Evolutionary conservation across 2,888 invertebrate genomes (phyloP), one percentile per base, ranked within the genome.

Genomic region (Malthinus seriepunctatus): DNA sequence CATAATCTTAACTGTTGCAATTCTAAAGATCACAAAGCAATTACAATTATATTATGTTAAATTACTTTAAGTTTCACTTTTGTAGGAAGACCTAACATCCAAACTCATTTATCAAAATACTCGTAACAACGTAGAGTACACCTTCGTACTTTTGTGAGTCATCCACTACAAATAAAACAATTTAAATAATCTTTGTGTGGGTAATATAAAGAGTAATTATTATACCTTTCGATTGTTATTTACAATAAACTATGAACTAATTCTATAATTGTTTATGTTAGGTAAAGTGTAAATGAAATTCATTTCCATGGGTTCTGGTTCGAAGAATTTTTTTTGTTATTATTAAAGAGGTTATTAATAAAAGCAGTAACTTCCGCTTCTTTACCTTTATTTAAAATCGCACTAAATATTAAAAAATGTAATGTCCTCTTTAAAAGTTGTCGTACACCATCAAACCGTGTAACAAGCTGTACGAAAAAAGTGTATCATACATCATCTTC

Each of bases 61-160:
- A 49, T 37, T 49, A 10, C 10, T 35, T 49, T 49, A 49, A 49
- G 38, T 49, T 49, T 49, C 49, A 35, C 49, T 38, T 23, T 51
- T 42, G 51, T 42, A 32, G 51, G 42, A 31, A 14, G 51, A 14
- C 33, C 42, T 33, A 33, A 15, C 32, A 33, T 42, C 42, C 33
- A 23, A 33, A 33, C 42, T 51, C 51, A 51, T 51, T 51, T 51
- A 42, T 51, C 51, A 51, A 42, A 51, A 50, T 39, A 46, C 32
- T 12, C 12, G 12, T 35, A 35, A 35, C n/a, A 35, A 4, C 10
- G n/a, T 11, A 42, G 42, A 51, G 45, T 35, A 45, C 46, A 51
- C 51, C 51, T 42, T 44, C 51, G 34, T 51, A 38, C n/a, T 38
- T 8, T 38, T 34, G 9, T 35, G 51, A 23, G 23, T 23, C 23